These are phyloP conservation scores for Lasius fuliginosus DNA, from an alignment of 2,888 invertebrate genomes.

Conservation along the genomic window DNA sequence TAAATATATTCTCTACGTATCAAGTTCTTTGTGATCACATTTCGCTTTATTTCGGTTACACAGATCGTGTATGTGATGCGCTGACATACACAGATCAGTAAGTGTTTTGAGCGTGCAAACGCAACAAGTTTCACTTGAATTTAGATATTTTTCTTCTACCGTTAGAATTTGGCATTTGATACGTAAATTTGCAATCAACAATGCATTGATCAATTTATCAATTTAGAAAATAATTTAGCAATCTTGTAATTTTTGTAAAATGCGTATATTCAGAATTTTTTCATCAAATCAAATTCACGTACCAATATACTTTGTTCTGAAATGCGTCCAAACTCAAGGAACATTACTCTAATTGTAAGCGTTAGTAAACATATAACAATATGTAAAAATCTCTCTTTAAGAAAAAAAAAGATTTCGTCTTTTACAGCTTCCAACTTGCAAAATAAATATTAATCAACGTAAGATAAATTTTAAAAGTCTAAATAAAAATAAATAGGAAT, in stretches of 20 bases:
- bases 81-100: background rate
- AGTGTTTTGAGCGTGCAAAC: conserved; percentile 51
- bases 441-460: background rate
- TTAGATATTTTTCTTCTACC: conserved; percentile 48
- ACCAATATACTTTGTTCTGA: conserved; percentile 23
- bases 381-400: conserved; percentile 27
- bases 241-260: background rate
- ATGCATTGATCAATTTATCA: background rate
- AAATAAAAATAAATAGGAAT: background rate
- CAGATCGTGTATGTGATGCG: background rate
- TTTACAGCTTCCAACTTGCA: conserved; percentile 31
- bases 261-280: background rate
- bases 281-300: conserved; percentile 30
- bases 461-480: background rate
- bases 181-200: conserved; percentile 35
- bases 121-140: conserved; percentile 61
- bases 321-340: conserved; percentile 67
- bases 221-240: conserved; percentile 13
- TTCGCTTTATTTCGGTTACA: background rate
- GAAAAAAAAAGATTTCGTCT: conserved; percentile 17
- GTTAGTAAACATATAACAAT: conserved; percentile 25
- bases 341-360: conserved; percentile 17
- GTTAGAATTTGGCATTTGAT: conserved; percentile 27
- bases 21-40: background rate
- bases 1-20: conserved; percentile 23